Evolutionary conservation across 1,140 invertebrate genomes (phyloP), one percentile per base, ranked within the genome.

Genomic region (Drosophila sturtevanti): DNA sequence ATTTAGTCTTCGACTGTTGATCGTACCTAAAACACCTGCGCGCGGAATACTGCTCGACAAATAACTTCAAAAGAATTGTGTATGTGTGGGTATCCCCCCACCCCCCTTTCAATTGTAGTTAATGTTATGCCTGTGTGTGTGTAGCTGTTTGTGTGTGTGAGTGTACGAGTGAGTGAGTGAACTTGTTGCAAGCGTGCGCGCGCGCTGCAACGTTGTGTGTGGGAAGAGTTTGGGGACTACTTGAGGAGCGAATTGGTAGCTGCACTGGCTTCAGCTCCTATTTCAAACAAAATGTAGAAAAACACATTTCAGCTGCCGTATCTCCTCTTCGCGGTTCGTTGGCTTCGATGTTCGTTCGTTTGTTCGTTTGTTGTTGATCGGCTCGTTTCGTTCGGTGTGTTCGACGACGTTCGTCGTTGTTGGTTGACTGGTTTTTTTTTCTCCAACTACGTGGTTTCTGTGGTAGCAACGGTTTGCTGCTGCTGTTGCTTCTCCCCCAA

Each of bases 221-320:
- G 90, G 90, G 90, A 90, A 91, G 90, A 91, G 90, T 86, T 91
- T 85, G 87, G 90, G 81, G 90, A 91, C 90, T 91, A 91, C 90
- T 91, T 90, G 90, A 91, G 90, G 90, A 91, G 90, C 90, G 87
- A 91, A 86, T 90, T 91, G 90, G 90, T 91, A 91, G 90, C 90
- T 91, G 90, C 90, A 91, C 90, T 90, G 84, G 90, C 90, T 90
- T 91, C 90, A 91, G 90, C 90, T 91, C 90, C 90, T 90, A 91
- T 91, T 91, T 91, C 90, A 91, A 91, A 90, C 90, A 91, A 89
- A 91, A 91, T 91, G 84, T 89, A 91, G 87, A 85, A 90, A 91
- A 91, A 91, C 89, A 89, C 85, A 89, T 89, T 89, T 89, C 85
- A 89, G 85, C 80, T 87, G 84, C 84, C 85, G 84, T 84, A 87